A percentile compares a stretch with the other conserved stretches of the same genome.
Evolutionary conservation across 2,888 invertebrate genomes (phyloP).

Genomic region (Cataglyphis altisquamis): DNA sequence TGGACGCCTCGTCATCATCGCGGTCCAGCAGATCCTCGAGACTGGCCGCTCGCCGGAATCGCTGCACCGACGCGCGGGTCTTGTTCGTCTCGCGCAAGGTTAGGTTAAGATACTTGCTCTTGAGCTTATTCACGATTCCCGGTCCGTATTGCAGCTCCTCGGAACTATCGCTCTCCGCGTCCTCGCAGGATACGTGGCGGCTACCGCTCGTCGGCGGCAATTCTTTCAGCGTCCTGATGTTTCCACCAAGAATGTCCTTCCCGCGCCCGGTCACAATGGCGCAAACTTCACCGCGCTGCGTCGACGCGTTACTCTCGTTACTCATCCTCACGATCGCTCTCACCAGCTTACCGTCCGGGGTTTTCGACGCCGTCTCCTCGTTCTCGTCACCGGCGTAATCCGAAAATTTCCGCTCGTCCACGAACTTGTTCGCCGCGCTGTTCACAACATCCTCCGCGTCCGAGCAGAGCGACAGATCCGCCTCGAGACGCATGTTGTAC

Average conservation of each 20-base stretch:
- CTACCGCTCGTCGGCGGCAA: conserved; percentile 54
- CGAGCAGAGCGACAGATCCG: conserved; percentile 80
- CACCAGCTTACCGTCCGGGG: conserved; percentile 48
- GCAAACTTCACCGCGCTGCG: conserved; percentile 29
- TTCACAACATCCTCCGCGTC: conserved; percentile 81
- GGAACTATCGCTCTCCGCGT: conserved; percentile 88
- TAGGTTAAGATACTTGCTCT: conserved; percentile 94
- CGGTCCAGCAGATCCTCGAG: conserved; percentile 94
- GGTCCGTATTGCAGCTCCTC: conserved; percentile 96
- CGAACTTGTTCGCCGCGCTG: conserved; percentile 77
- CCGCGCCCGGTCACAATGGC: conserved; percentile 3
- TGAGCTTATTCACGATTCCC: conserved; percentile 95
- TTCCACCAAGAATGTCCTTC: not conserved
- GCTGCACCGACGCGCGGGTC: conserved; percentile 90
- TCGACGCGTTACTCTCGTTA: not conserved
- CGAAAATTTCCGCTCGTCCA: conserved; percentile 76
- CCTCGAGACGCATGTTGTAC: conserved; percentile 84
- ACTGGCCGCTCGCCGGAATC: conserved; percentile 93
- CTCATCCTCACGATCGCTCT: conserved; percentile 44
- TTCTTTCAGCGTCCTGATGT: conserved; percentile 38
- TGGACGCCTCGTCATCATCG: conserved; percentile 84
- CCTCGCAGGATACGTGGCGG: conserved; percentile 67
- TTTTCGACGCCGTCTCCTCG: conserved; percentile 23
- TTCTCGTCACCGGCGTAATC: conserved; percentile 53
- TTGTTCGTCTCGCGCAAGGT: conserved; percentile 91